Evolutionary conservation across 2,888 invertebrate genomes (phyloP).

Genomic region (Callinectes sapidus): DNA sequence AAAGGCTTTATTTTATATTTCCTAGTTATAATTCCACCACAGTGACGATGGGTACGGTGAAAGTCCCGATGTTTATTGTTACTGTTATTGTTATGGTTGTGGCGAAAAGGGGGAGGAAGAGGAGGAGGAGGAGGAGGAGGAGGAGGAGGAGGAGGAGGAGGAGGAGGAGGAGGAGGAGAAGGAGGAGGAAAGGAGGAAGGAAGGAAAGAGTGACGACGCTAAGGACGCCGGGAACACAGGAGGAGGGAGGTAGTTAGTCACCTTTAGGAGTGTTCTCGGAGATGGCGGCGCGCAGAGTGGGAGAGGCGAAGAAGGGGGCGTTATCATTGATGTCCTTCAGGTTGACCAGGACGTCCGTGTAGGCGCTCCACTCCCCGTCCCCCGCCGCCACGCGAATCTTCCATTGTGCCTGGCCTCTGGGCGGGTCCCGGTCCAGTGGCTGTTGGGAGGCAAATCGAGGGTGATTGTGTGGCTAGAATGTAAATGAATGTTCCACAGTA

Average conservation of each 20-base stretch:
- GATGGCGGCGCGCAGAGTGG: conserved; percentile 57
- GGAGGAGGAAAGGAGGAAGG: neutral
- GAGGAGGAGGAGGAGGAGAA: neutral
- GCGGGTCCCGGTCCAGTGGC: conserved; percentile 35
- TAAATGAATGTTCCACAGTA: neutral
- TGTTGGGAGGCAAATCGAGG: neutral
- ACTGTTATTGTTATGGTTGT: neutral
- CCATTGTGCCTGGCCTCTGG: conserved; percentile 7
- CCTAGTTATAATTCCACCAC: neutral
- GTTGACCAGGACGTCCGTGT: conserved; percentile 22
- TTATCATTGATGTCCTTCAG: conserved; percentile 37
- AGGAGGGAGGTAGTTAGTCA: neutral
- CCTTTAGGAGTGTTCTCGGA: conserved; percentile 63
- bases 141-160: neutral
- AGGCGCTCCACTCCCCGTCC: conserved; percentile 12
- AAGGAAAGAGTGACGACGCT: neutral
- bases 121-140: neutral
- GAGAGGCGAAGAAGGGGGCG: conserved; percentile 9
- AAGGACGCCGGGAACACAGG: neutral
- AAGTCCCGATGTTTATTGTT: neutral
- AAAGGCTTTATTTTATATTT: neutral
- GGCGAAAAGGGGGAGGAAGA: neutral
- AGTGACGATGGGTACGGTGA: too few species aligned
- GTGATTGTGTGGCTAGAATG: neutral
- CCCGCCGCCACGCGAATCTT: conserved; percentile 17